phyloP scores from a whole-genome alignment of 2,888 invertebrate species.

The Orthonevra nobilis region DNA sequence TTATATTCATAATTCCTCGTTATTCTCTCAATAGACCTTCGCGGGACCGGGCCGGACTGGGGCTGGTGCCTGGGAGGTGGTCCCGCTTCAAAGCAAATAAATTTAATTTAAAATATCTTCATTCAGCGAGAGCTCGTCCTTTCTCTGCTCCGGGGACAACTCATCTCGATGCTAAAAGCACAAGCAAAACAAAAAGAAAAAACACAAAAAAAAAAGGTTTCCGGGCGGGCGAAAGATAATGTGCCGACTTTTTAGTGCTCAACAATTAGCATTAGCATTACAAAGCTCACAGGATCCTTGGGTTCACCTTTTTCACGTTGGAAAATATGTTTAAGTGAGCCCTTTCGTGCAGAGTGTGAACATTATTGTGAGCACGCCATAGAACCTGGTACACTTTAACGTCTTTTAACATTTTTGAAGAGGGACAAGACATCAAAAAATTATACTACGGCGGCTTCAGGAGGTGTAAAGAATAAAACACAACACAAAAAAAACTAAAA shows the following conservation, averaged over 20 bases:
- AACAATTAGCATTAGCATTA: constrained; percentile 63
- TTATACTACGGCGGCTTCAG: constrained; percentile 29
- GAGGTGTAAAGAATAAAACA: constrained; percentile 11
- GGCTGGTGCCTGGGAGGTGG: no score
- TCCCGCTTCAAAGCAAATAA: constrained; percentile 39
- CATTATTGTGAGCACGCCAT: constrained; percentile 11
- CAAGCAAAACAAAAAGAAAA: no score
- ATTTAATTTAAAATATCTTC: constrained; percentile 25
- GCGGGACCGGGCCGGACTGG: no score
- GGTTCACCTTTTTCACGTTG: not conserved
- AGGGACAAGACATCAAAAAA: constrained; percentile 18
- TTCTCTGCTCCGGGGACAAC: not conserved
- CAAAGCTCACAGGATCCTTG: constrained; percentile 39
- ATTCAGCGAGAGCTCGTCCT: not conserved
- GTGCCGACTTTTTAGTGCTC: constrained; percentile 48
- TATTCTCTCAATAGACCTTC: constrained; percentile 25
- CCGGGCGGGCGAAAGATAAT: constrained; percentile 24
- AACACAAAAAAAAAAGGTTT: no score
- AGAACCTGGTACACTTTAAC: no score
- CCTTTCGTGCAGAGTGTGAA: constrained; percentile 4
- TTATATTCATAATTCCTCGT: constrained; percentile 61
- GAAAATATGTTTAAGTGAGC: constrained; percentile 6
- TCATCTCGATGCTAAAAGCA: no score
- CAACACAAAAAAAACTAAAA: no score
- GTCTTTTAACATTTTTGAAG: no score